phyloP scores from a whole-genome alignment of 2,113 vertebrate species.

The Numida meleagris region DNA sequence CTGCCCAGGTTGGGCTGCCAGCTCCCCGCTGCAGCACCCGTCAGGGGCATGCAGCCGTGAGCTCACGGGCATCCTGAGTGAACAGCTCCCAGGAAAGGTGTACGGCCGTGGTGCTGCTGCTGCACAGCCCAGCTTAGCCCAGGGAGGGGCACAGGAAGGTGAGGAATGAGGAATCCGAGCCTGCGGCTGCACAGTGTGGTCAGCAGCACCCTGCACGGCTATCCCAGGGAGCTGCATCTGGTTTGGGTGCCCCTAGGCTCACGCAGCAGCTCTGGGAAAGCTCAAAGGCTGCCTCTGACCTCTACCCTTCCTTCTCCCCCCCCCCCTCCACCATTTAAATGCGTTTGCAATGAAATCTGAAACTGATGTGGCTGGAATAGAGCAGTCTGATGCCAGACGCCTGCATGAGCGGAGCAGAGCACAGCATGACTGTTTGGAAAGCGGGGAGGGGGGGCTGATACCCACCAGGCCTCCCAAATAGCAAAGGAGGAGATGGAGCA shows the following conservation, averaged over 20 bases:
- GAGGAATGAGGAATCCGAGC: not conserved
- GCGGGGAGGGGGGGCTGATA: not conserved
- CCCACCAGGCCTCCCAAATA: not conserved
- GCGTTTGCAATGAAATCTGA: not conserved
- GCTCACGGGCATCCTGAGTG: not conserved
- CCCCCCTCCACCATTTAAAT: not conserved
- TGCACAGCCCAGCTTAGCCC: not conserved
- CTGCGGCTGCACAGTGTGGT: not conserved
- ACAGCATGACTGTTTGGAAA: not conserved
- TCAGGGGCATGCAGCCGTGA: not conserved
- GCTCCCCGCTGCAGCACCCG: not conserved
- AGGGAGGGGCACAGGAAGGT: accelerated
- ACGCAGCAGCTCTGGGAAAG: not conserved
- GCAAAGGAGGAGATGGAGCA: accelerated
- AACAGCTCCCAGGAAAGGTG: not conserved
- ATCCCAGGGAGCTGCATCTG: not conserved
- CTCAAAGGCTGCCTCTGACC: not conserved
- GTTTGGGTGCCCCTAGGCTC: not conserved
- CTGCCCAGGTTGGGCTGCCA: not conserved
- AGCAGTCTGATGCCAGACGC: not conserved
- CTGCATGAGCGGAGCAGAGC: not conserved
- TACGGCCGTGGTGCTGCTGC: not conserved
- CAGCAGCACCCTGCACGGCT: accelerated
- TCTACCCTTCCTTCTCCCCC: not conserved
- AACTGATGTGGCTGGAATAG: not conserved